These are phyloP conservation scores for Danaus melanippus DNA, from an alignment of 1,140 invertebrate species.

Conservation along the genomic window DNA sequence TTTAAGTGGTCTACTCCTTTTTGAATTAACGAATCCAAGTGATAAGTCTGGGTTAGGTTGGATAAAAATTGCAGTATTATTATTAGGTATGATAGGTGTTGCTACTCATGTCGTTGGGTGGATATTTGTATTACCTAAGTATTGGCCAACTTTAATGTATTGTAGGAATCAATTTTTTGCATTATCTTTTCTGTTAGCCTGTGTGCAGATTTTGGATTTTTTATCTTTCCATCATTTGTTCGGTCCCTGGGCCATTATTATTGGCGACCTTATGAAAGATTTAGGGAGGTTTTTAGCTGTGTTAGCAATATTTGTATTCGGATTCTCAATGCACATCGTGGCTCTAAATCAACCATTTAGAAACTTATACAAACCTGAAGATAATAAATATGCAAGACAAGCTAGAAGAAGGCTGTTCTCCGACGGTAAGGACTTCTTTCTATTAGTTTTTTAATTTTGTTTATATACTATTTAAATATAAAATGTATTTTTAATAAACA, in stretches of 20 bases:
- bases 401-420: slow-evolving; percentile 75
- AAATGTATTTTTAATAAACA: too few relatives aligned
- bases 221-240: slow-evolving; percentile 98
- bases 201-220: slow-evolving; percentile 97
- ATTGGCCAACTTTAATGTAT: slow-evolving; percentile 90
- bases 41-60: slow-evolving; percentile 95
- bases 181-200: slow-evolving; percentile 93
- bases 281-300: slow-evolving; percentile 96
- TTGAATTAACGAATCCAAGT: slow-evolving; percentile 96
- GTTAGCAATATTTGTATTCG: slow-evolving; percentile 96
- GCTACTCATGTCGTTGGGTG: slow-evolving; percentile 90
- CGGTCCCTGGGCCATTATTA: slow-evolving; percentile 97
- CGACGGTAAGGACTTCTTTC: slow-evolving; percentile 78
- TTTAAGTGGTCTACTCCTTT: slow-evolving; percentile 95
- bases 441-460: slow-evolving; percentile 1
- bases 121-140: slow-evolving; percentile 76
- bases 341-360: slow-evolving; percentile 94
- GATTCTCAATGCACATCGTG: slow-evolving; percentile 98
- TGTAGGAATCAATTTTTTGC: slow-evolving; percentile 97
- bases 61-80: slow-evolving; percentile 92
- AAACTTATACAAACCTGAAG: slow-evolving; percentile 75
- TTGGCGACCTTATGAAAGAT: slow-evolving; percentile 92
- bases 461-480: too few relatives aligned
- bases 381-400: slow-evolving; percentile 66
- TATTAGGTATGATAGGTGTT: slow-evolving; percentile 94